Evolutionary conservation across 2,113 vertebrate genomes (phyloP).

Genomic region (Ceyx melanurus): DNA sequence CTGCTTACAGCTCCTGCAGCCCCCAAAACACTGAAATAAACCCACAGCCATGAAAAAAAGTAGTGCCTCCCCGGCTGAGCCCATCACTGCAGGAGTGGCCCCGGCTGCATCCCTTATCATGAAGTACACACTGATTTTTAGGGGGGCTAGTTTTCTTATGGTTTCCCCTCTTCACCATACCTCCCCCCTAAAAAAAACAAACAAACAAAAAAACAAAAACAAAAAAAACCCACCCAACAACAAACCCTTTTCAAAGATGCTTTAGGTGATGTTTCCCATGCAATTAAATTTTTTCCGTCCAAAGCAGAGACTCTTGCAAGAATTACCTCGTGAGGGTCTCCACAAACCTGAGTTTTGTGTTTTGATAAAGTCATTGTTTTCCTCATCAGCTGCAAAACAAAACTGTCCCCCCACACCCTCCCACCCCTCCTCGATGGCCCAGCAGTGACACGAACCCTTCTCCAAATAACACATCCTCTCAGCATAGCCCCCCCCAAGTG

Average conservation of each 20-base stretch:
- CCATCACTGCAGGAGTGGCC: background rate
- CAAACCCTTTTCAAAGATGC: background rate
- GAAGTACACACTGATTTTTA: background rate
- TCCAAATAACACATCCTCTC: background rate
- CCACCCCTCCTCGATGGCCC: background rate
- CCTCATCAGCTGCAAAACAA: background rate
- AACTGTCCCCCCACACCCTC: rapidly evolving
- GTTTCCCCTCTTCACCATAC: background rate
- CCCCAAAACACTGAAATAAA: background rate
- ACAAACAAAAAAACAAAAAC: background rate
- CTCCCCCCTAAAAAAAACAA: background rate
- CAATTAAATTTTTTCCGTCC: background rate
- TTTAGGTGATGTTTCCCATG: background rate
- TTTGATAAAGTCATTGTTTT: background rate
- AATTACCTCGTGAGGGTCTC: background rate
- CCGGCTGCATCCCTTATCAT: background rate
- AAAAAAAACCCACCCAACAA: too few relatives aligned
- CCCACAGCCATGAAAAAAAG: background rate
- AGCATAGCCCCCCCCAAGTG: rapidly evolving
- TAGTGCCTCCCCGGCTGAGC: background rate
- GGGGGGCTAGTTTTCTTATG: background rate
- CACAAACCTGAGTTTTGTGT: background rate
- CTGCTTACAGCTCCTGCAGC: background rate
- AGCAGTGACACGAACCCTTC: rapidly evolving
- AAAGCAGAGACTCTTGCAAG: background rate